phyloP scores from a whole-genome alignment of 92 coral and sea anemone genomes.

The Desmophyllum pertusum region DNA sequence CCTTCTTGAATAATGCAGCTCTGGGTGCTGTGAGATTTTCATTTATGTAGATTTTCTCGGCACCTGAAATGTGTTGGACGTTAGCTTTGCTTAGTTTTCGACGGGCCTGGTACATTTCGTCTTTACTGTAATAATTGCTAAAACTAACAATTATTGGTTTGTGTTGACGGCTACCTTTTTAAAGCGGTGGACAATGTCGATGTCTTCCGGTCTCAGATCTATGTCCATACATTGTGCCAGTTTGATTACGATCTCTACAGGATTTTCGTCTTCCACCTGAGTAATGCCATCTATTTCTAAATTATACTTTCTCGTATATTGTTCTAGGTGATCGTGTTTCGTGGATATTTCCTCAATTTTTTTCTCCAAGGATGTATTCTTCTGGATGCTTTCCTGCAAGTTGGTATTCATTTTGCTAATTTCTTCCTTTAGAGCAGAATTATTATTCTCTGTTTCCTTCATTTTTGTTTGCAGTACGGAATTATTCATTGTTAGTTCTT shows the following conservation, averaged over 20 bases:
- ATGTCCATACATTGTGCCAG: neutral
- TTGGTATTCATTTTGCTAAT: neutral
- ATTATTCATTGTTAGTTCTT: neutral
- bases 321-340: neutral
- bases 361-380: neutral
- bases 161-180: too few species aligned
- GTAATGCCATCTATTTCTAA: neutral
- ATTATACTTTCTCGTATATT: neutral
- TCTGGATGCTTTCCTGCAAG: neutral
- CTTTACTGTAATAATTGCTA: neutral
- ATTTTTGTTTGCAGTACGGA: neutral
- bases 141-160: conserved; percentile 18
- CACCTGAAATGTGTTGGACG: neutral
- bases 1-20: neutral
- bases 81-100: neutral
- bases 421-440: neutral
- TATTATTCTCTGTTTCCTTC: neutral
- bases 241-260: neutral
- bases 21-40: neutral
- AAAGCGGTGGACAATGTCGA: conserved; percentile 6
- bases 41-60: conserved; percentile 1
- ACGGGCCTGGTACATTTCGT: neutral
- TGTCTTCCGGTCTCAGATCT: neutral
- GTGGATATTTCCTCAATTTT: neutral
- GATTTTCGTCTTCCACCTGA: neutral